Evolutionary conservation across 2,888 invertebrate genomes (phyloP), one percentile per base, ranked within the genome.

Genomic region (Andricus quercusramuli): DNA sequence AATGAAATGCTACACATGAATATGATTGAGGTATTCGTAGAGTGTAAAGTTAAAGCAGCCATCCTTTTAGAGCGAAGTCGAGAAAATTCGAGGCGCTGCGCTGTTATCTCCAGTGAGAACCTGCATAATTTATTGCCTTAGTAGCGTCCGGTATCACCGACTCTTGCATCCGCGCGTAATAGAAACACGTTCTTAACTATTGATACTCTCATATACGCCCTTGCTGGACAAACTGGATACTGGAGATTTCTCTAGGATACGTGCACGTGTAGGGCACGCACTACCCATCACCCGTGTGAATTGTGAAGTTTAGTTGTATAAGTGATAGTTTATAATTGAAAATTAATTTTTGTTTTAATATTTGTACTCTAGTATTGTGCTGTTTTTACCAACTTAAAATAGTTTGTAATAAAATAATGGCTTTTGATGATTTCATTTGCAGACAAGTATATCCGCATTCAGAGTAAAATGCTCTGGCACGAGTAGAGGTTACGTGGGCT

Each of bases 401-500:
- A 62, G 25, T 25, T 62, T 62, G 3, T 15, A 13, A 62, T 62
- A 25, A 62, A 62, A 62, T 62, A 15, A 25, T 15, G 62, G 20
- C 29, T 44, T 15, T 20, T 15, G 17, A 47, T 44, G 47, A 47
- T 25, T 74, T 32, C 32, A 56, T 13, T 56, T 56, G 74, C 9
- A 67, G 62, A 64, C 25, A 65, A 77, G 77, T 70, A 47, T 76
- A 78, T 77, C 66, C 64, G 74, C 51, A 76, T 81, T 83, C 65
- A 78, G 78, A 76, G 37, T 56, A 68, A 67, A 78, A 78, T 64
- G 74, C 74, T 74, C 17, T 74, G 74, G 74, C 74, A 74, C 32
- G 74, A 56, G 78, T 32, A 62, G 83, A 77, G 77, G 74, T 77
- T 74, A 66, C 82, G 83, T 77, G 80, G 44, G 78, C 74, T 77